Evolutionary conservation across 2,888 invertebrate genomes (phyloP).

Genomic region (Brachynemurus nebulosus): DNA sequence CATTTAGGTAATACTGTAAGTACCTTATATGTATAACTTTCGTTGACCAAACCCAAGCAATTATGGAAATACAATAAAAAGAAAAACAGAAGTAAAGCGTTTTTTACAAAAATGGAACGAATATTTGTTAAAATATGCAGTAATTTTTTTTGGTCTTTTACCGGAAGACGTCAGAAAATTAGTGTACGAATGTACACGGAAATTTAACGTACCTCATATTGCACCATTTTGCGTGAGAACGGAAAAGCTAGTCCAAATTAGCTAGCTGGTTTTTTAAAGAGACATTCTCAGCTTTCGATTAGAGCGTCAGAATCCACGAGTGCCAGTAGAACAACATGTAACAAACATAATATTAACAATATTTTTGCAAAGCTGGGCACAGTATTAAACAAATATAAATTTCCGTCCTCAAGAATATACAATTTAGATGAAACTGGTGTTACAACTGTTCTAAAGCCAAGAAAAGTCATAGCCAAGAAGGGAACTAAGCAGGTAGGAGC

Average conservation of each 20-base stretch:
- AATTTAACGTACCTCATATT: conserved; percentile 12
- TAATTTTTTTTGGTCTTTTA: conserved; percentile 15
- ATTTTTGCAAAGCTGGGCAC: conserved; percentile 2
- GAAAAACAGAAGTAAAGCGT: no score
- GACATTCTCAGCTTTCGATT: conserved; percentile 16
- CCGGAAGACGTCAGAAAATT: conserved; percentile 14
- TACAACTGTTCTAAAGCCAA: conserved; percentile 6
- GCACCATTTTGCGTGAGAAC: conserved; percentile 13
- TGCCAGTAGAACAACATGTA: conserved; percentile 16
- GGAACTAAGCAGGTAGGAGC: conserved; percentile 12
- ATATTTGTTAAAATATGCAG: conserved; percentile 10
- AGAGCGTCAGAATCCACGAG: conserved; percentile 20
- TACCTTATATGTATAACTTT: no score
- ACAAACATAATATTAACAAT: neutral
- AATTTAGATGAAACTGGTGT: conserved; percentile 7
- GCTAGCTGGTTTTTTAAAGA: conserved; percentile 16
- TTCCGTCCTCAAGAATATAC: neutral
- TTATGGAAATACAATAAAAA: no score
- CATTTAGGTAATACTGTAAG: no score
- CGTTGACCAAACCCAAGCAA: no score
- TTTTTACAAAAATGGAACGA: conserved; percentile 10
- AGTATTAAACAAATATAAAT: neutral
- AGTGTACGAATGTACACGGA: conserved; percentile 14
- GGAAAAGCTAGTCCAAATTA: conserved; percentile 14
- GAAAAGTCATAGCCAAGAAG: conserved; percentile 8